Conservation (phyloP, 2,888 invertebrate genomes). For the Platycheirus albimanus region DNA sequence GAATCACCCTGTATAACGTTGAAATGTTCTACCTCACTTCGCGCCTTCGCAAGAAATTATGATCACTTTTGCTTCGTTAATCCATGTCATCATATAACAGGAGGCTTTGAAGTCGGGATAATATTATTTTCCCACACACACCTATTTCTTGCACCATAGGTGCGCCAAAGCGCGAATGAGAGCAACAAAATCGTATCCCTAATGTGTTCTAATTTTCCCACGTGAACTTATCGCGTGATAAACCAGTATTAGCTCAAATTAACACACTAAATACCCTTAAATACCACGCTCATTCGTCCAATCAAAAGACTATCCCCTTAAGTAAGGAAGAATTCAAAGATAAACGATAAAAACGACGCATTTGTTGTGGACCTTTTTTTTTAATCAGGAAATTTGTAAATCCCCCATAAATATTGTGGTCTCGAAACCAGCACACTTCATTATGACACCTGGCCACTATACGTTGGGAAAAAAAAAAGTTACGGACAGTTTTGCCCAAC, state of each 20-base stretch:
- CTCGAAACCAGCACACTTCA: slow-evolving; percentile 65
- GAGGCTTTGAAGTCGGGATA: slow-evolving; percentile 34
- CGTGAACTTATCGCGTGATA: slow-evolving; percentile 80
- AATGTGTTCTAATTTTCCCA: slow-evolving; percentile 80
- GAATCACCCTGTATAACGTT: too few relatives aligned
- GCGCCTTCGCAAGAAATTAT: slow-evolving; percentile 24
- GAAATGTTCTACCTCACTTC: background rate
- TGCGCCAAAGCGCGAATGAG: slow-evolving; percentile 26
- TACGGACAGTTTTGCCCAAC: slow-evolving; percentile 23
- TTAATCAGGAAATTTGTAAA: slow-evolving; percentile 26
- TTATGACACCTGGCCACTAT: slow-evolving; percentile 66
- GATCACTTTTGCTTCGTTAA: slow-evolving; percentile 53
- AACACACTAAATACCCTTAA: slow-evolving; percentile 77
- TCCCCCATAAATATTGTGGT: slow-evolving; percentile 53
- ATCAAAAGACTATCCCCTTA: slow-evolving; percentile 13
- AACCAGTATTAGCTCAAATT: slow-evolving; percentile 79
- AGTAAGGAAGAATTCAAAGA: background rate
- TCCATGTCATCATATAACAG: slow-evolving; percentile 52
- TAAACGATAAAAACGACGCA: slow-evolving; percentile 37
- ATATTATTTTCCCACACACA: slow-evolving; percentile 80
- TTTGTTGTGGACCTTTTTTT: slow-evolving; percentile 10
- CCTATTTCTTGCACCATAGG: slow-evolving; percentile 74
- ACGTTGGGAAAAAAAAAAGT: slow-evolving; percentile 40
- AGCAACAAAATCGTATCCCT: slow-evolving; percentile 26
- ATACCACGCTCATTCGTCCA: slow-evolving; percentile 74